Evolutionary conservation across 2,797 vertebrate genomes (phyloP), one percentile per base, ranked within the genome.

Genomic region (Parambassis ranga): DNA sequence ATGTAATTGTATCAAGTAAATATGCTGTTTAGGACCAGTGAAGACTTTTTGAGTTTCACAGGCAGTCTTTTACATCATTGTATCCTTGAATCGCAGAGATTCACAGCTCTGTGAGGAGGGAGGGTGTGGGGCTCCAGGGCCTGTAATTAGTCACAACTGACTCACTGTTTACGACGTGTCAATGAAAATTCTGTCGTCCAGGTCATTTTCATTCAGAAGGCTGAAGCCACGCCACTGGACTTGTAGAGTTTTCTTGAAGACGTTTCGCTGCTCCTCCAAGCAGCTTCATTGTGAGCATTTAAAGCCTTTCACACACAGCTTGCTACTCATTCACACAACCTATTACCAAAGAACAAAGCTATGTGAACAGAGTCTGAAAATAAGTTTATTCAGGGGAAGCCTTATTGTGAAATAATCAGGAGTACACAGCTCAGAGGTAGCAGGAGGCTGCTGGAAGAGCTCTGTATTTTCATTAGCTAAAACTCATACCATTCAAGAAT

Each of bases 131-230:
- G 85, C 83, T 82, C 55, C 77, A 37, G 75, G 83, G 69, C 65
- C 81, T 81, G 60, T 84, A 84, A 82, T 86, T 84, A 86, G 77
- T 76, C 75, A 75, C 64, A 80, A 75, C 63, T 67, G 66, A 77
- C 65, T 86, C 79, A 65, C 66, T 69, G 75, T 69, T n/a, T n/a
- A n/a, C n/a, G n/a, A n/a, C n/a, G n/a, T n/a, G n/a, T n/a, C n/a
- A n/a, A n/a, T n/a, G n/a, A n/a, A n/a, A n/a, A n/a, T n/a, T n/a
- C n/a, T n/a, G n/a, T n/a, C n/a, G n/a, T n/a, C n/a, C n/a, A n/a
- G n/a, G n/a, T n/a, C n/a, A n/a, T n/a, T n/a, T n/a, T n/a, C n/a
- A n/a, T n/a, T n/a, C n/a, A n/a, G n/a, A n/a, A n/a, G n/a, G n/a
- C n/a, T n/a, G n/a, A n/a, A n/a, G n/a, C n/a, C n/a, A n/a, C n/a